Conservation (phyloP, 2,888 invertebrate genomes). For the Hyposoter didymator region DNA sequence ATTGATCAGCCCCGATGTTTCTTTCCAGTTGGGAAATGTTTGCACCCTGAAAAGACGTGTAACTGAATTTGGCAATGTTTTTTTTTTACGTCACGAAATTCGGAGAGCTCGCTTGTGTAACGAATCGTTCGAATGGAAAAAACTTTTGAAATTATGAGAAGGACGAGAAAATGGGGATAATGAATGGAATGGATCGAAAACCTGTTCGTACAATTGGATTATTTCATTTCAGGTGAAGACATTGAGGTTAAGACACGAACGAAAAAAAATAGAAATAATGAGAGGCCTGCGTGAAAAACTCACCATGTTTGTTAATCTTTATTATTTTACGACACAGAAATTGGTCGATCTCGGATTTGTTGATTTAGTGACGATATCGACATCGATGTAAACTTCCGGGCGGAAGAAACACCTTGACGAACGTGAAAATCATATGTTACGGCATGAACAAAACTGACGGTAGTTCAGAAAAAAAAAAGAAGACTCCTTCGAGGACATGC, state of each 20-base stretch:
- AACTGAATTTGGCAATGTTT: background rate
- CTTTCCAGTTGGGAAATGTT: slow-evolving; percentile 99
- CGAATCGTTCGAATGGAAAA: background rate
- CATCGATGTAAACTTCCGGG: slow-evolving; percentile 74
- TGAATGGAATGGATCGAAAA: background rate
- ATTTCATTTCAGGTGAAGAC: background rate
- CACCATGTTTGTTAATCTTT: slow-evolving; percentile 73
- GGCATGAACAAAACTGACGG: slow-evolving; percentile 1
- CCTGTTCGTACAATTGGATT: background rate
- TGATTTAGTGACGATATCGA: slow-evolving; percentile 74
- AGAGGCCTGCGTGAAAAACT: slow-evolving; percentile 51
- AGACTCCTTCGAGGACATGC: background rate
- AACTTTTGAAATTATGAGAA: background rate
- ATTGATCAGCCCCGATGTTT: slow-evolving; percentile 99
- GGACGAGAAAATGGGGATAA: background rate
- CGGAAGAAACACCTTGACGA: slow-evolving; percentile 49
- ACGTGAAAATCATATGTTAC: slow-evolving; percentile 59
- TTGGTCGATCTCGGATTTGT: slow-evolving; percentile 71
- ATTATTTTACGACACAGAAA: slow-evolving; percentile 18
- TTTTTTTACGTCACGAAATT: background rate
- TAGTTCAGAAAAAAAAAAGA: slow-evolving; percentile 6
- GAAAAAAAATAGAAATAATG: background rate
- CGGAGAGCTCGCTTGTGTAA: background rate
- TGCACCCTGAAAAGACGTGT: slow-evolving; percentile 91
- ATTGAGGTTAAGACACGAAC: slow-evolving; percentile 48